Conservation (phyloP, 2,888 invertebrate genomes). For the Andrena dorsata region DNA sequence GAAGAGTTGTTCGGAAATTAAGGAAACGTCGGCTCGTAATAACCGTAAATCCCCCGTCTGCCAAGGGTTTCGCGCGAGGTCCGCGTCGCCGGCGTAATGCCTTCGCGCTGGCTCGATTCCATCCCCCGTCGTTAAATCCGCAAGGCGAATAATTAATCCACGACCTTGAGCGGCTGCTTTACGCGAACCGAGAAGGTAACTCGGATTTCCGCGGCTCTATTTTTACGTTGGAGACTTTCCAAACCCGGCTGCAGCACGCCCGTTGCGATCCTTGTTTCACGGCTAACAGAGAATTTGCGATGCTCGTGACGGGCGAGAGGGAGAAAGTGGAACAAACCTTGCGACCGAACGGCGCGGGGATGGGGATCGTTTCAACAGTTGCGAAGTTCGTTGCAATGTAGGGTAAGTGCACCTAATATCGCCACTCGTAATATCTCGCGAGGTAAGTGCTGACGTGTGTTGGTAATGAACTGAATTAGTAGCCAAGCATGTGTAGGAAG, state of each 20-base stretch:
- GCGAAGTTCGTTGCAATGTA: no score
- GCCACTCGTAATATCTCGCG: no score
- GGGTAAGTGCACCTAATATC: no score
- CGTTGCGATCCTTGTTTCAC: conserved; percentile 14
- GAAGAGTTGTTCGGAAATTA: conserved; percentile 39
- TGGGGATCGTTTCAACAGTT: neutral
- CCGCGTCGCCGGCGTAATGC: conserved; percentile 27
- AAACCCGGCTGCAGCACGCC: conserved; percentile 14
- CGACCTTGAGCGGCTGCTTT: conserved; percentile 47
- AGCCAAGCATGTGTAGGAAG: no score
- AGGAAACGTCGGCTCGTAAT: conserved; percentile 44
- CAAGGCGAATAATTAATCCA: conserved; percentile 65
- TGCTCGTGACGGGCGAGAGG: neutral
- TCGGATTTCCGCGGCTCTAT: conserved; percentile 44
- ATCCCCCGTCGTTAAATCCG: conserved; percentile 51
- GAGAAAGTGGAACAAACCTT: conserved; percentile 38
- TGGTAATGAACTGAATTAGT: no score
- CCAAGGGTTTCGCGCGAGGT: conserved; percentile 30
- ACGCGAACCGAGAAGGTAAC: conserved; percentile 14
- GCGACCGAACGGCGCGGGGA: conserved; percentile 10
- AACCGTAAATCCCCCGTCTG: conserved; percentile 59
- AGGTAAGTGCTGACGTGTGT: no score
- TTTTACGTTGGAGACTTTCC: conserved; percentile 45
- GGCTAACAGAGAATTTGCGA: conserved; percentile 15
- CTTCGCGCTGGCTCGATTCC: conserved; percentile 53